Evolutionary conservation across 2,797 vertebrate genomes (phyloP).

Genomic region (Argyrosomus regius): DNA sequence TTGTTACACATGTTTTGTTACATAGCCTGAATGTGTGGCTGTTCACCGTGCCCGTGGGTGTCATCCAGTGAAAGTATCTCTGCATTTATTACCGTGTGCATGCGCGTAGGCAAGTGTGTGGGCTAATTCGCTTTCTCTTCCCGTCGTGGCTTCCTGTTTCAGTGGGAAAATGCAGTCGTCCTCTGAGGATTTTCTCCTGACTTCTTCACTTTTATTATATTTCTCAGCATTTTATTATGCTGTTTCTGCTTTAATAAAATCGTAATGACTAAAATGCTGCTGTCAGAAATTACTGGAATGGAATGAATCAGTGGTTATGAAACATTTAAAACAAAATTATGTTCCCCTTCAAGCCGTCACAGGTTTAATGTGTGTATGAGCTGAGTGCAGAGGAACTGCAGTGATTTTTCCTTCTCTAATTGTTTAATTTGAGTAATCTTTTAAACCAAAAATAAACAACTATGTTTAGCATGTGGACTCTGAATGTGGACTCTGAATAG

Average conservation of each 20-base stretch:
- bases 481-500: no score
- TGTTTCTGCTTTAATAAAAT: background rate
- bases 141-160: constrained; percentile 38
- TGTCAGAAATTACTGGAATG: background rate
- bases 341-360: background rate
- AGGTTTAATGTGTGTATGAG: background rate
- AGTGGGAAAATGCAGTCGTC: constrained; percentile 33
- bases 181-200: constrained; percentile 32
- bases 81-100: constrained; percentile 52
- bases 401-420: background rate
- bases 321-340: background rate
- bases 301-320: background rate
- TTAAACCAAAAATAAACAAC: background rate
- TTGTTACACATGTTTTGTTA: constrained; percentile 44
- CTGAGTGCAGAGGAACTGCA: background rate
- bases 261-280: background rate
- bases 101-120: constrained; percentile 53
- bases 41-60: constrained; percentile 64
- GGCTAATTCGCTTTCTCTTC: constrained; percentile 52
- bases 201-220: background rate
- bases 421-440: background rate
- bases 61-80: constrained; percentile 55
- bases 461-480: background rate
- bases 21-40: constrained; percentile 29
- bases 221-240: background rate